Conservation (phyloP, 1,140 invertebrate species). For the Pogonognathellus flavescens region DNA sequence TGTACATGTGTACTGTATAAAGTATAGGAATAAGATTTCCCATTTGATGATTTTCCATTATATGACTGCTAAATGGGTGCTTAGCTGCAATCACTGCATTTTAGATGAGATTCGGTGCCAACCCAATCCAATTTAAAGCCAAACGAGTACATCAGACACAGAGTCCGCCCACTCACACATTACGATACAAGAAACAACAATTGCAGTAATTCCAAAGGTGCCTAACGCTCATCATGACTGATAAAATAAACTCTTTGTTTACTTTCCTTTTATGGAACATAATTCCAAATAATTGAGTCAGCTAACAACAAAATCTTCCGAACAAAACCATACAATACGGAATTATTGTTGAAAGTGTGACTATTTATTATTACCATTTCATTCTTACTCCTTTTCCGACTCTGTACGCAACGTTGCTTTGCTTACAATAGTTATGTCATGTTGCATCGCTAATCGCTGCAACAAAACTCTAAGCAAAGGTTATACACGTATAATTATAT, state of each 20-base stretch:
- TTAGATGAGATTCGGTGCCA: slow-evolving; percentile 11
- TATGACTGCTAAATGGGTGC: not conserved
- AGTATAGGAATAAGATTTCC: not conserved
- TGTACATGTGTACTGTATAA: too few relatives aligned
- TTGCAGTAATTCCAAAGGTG: not conserved
- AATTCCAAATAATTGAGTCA: slow-evolving; percentile 34
- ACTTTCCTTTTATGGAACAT: slow-evolving; percentile 26
- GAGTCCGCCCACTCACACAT: too few relatives aligned
- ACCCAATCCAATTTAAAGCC: slow-evolving; percentile 19
- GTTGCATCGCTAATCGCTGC: not conserved
- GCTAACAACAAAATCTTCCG: not conserved
- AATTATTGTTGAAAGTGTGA: not conserved
- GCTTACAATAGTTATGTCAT: not conserved
- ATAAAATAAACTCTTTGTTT: slow-evolving; percentile 18
- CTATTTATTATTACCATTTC: not conserved
- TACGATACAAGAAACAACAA: too few relatives aligned
- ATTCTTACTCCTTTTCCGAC: not conserved
- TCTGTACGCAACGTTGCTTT: not conserved
- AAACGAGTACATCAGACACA: not conserved
- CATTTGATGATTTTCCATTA: slow-evolving; percentile 2
- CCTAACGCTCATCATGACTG: not conserved
- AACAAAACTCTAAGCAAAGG: not conserved
- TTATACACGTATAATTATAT: not conserved
- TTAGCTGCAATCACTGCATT: slow-evolving; percentile 14
- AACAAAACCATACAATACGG: not conserved